phyloP scores from a whole-genome alignment of 2,113 vertebrate species.

The Petaurus breviceps region DNA sequence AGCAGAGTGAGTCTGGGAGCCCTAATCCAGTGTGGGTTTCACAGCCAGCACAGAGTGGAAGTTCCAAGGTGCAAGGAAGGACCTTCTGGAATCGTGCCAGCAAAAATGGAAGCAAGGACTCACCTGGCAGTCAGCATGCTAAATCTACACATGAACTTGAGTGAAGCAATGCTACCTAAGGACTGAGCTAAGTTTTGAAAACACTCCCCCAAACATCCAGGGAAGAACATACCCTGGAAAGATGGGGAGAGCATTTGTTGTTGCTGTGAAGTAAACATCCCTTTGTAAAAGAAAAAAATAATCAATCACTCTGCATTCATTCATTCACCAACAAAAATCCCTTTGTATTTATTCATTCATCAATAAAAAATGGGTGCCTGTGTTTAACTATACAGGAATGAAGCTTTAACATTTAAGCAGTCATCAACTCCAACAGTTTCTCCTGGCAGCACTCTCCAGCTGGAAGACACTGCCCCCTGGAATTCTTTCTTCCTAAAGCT shows the following conservation, averaged over 20 bases:
- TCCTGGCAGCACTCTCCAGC: neutral
- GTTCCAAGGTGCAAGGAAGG: neutral
- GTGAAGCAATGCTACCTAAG: neutral
- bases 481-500: neutral
- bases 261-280: neutral
- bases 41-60: neutral
- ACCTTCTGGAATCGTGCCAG: neutral
- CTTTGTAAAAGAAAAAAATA: neutral
- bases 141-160: neutral
- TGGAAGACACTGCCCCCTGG: neutral
- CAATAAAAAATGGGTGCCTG: neutral
- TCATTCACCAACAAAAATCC: neutral
- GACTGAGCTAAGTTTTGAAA: neutral
- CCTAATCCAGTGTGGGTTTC: neutral
- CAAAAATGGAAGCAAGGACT: neutral
- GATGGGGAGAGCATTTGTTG: neutral
- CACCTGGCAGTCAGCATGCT: neutral
- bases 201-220: neutral
- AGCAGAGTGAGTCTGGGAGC: neutral
- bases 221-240: neutral
- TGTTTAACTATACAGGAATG: neutral
- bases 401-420: neutral
- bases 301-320: neutral
- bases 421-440: neutral
- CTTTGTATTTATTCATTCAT: neutral